Percentiles rank a stretch among this genome's conserved stretches.
Conservation (phyloP, 2,113 vertebrate species). For the Fulmarus glacialis region DNA sequence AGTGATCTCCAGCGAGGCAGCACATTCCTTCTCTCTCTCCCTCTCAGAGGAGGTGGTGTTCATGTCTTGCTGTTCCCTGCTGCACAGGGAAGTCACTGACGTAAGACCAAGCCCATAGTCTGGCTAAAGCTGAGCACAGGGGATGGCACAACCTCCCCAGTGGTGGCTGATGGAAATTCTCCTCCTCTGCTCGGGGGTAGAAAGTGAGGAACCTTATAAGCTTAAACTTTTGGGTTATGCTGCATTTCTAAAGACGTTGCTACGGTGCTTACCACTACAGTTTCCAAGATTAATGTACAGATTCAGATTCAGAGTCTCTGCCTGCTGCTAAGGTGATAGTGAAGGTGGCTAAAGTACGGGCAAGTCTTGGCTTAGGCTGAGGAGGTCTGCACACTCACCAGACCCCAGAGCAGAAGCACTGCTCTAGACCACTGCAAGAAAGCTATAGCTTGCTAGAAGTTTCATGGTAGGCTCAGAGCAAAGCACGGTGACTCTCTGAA, state of each 20-base stretch:
- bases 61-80: not conserved
- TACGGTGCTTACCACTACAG: not conserved
- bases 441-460: not conserved
- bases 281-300: not conserved
- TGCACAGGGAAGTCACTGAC: not conserved
- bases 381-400: not conserved
- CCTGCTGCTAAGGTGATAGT: not conserved
- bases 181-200: not conserved
- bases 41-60: not conserved
- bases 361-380: not conserved
- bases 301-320: not conserved
- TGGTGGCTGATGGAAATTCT: not conserved
- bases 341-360: not conserved
- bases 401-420: not conserved
- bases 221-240: not conserved
- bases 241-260: not conserved
- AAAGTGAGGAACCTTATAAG: not conserved
- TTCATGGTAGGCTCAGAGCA: not conserved
- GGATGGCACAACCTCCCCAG: not conserved
- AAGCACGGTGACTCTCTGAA: not conserved
- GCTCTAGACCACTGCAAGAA: not conserved
- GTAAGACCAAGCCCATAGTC: not conserved
- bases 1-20: not conserved
- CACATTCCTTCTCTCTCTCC: not conserved
- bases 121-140: not conserved